Evolutionary conservation across 2,113 vertebrate genomes (phyloP).

Genomic region (Colistium nudipinnis): DNA sequence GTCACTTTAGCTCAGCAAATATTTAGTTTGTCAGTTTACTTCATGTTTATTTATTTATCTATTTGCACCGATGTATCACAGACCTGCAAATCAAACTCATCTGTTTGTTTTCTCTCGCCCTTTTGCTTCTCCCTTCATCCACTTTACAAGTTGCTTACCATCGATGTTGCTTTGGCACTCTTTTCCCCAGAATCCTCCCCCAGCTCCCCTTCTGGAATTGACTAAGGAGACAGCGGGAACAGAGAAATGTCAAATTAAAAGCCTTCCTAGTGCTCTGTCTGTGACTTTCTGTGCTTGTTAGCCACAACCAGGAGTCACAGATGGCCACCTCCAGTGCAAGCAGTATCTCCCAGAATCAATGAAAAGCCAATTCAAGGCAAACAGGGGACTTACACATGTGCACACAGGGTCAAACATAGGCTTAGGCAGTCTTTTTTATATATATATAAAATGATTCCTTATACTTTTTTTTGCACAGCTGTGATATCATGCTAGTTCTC

Average conservation of each 20-base stretch:
- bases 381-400: not conserved
- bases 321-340: not conserved
- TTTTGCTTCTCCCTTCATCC: not conserved
- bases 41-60: slow-evolving; percentile 10
- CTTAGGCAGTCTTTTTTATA: not conserved
- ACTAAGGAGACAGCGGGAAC: not conserved
- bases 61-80: not conserved
- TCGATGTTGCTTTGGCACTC: not conserved
- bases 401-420: not conserved
- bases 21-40: not conserved
- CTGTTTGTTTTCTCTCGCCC: not conserved
- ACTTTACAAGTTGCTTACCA: not conserved
- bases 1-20: not conserved
- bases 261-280: slow-evolving; percentile 6
- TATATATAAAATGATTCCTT: not conserved
- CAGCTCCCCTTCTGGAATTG: not conserved
- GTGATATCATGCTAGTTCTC: not conserved
- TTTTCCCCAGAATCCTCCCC: not conserved
- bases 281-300: slow-evolving; percentile 24
- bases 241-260: slow-evolving; percentile 26
- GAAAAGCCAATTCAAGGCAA: not conserved
- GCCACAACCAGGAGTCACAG: not conserved
- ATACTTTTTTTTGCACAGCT: not conserved
- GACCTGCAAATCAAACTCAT: slow-evolving; percentile 11
- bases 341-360: slow-evolving; percentile 9